These are phyloP conservation scores for Leptopilina drosophilae DNA, from an alignment of 2,888 invertebrate genomes.

Conservation along the genomic window DNA sequence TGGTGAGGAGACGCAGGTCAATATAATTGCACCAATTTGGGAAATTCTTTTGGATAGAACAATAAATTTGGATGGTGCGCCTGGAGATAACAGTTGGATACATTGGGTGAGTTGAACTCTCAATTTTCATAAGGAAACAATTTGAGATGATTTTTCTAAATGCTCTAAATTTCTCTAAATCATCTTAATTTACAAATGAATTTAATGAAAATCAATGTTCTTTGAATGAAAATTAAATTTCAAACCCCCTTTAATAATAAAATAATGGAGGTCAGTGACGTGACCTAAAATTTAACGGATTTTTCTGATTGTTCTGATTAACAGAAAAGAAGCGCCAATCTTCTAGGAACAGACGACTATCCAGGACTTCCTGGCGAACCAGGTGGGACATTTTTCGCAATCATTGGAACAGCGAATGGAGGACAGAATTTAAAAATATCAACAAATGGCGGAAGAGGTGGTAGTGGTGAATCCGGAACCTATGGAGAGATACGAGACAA, in stretches of 20 bases:
- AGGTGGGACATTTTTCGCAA: background rate
- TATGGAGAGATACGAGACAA: background rate
- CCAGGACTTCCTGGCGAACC: background rate
- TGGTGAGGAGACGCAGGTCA: background rate
- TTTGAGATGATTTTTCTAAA: too few species aligned
- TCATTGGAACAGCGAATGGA: background rate
- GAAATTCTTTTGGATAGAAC: background rate
- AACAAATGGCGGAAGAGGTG: constrained; percentile 3
- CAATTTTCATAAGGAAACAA: too few species aligned
- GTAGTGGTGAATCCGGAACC: background rate
- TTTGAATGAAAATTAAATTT: too few species aligned
- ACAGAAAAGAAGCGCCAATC: background rate
- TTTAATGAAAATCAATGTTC: too few species aligned
- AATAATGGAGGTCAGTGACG: too few species aligned
- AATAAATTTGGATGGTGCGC: background rate
- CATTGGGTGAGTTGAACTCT: too few species aligned
- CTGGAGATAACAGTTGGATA: background rate
- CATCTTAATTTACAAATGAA: too few species aligned
- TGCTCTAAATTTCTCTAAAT: too few species aligned
- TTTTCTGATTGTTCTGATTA: too few species aligned
- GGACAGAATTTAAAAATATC: background rate
- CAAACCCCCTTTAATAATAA: too few species aligned
- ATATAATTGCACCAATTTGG: constrained; percentile 10
- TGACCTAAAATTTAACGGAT: too few species aligned
- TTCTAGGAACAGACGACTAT: background rate